These are phyloP conservation scores for Diacarnus erythraeanus DNA, from an alignment of 37 sponge, comb jelly and placozoan species.

Conservation along the genomic window DNA sequence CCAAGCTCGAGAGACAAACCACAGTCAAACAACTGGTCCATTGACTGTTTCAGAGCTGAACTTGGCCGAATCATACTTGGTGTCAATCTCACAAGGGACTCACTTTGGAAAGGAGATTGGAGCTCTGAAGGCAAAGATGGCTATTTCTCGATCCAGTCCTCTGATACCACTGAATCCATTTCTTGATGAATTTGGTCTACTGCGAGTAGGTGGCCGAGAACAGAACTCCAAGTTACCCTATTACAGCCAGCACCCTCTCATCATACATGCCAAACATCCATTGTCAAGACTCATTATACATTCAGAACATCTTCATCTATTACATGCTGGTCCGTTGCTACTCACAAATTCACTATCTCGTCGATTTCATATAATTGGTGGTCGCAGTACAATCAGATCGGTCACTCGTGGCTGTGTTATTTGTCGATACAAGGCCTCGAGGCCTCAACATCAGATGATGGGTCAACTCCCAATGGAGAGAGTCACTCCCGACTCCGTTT, in stretches of 20 bases:
- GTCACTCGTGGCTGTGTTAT: constrained; percentile 16
- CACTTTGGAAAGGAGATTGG: background rate
- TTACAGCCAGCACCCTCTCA: constrained; percentile 25
- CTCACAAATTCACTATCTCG: constrained; percentile 13
- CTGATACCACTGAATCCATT: constrained; percentile 24
- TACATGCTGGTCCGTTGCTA: constrained; percentile 45
- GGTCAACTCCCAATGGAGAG: constrained; percentile 40
- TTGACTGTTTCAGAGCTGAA: constrained; percentile 3
- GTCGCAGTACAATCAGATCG: constrained; percentile 3
- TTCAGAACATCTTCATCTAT: constrained; percentile 15
- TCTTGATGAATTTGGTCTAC: constrained; percentile 27
- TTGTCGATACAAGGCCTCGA: constrained; percentile 29
- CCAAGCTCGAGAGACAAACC: background rate
- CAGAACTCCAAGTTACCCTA: constrained; percentile 16
- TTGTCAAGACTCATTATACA: constrained; percentile 24
- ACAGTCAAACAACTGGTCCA: background rate
- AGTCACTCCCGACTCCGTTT: constrained; percentile 33
- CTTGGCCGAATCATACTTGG: background rate
- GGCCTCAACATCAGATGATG: constrained; percentile 21
- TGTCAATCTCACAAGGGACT: background rate
- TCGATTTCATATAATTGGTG: constrained; percentile 14
- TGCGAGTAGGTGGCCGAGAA: constrained; percentile 36
- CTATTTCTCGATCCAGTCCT: background rate
- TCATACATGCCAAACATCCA: constrained; percentile 36
- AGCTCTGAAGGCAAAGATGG: background rate